These are phyloP conservation scores for Tetraodon nigroviridis DNA, from an alignment of 2,113 vertebrate genomes.

Conservation along the genomic window DNA sequence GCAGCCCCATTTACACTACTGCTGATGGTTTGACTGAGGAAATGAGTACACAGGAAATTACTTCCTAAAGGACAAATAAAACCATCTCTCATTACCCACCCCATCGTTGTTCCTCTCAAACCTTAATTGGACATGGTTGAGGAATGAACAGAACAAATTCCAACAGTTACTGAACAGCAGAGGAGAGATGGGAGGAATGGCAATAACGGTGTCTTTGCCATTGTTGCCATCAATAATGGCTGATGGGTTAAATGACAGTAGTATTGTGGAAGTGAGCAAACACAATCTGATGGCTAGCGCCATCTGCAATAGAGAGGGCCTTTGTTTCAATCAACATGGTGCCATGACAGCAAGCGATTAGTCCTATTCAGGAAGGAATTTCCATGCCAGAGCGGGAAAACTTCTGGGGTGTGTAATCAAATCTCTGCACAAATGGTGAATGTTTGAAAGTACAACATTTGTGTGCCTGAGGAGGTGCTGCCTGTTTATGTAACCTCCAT, in stretches of 20 bases:
- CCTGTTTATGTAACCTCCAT: conserved; percentile 48
- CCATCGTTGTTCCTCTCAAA: conserved; percentile 42
- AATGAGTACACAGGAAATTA: conserved; percentile 61
- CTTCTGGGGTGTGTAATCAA: conserved; percentile 20
- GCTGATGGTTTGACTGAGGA: conserved; percentile 31
- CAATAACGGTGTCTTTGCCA: conserved; percentile 42
- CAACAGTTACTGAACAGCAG: conserved; percentile 48
- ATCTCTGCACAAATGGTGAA: conserved; percentile 10
- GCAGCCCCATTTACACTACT: conserved; percentile 47
- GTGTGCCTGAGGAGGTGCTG: conserved; percentile 13
- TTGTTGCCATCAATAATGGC: conserved; percentile 56
- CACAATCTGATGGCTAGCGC: conserved; percentile 58
- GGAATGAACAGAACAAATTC: conserved; percentile 63
- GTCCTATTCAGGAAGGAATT: conserved; percentile 60
- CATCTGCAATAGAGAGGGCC: conserved; percentile 52
- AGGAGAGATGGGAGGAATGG: conserved; percentile 32
- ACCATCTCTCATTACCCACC: conserved; percentile 38
- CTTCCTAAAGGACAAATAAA: conserved; percentile 68
- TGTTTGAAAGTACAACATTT: conserved; percentile 1
- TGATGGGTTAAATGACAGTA: conserved; percentile 49
- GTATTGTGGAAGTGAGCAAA: conserved; percentile 50
- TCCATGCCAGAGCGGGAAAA: conserved; percentile 36
- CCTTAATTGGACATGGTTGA: conserved; percentile 66
- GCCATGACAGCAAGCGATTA: conserved; percentile 45
- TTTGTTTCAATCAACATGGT: conserved; percentile 62